Evolutionary conservation across 2,113 vertebrate species (phyloP).

Genomic region (Monarcha castaneiventris): DNA sequence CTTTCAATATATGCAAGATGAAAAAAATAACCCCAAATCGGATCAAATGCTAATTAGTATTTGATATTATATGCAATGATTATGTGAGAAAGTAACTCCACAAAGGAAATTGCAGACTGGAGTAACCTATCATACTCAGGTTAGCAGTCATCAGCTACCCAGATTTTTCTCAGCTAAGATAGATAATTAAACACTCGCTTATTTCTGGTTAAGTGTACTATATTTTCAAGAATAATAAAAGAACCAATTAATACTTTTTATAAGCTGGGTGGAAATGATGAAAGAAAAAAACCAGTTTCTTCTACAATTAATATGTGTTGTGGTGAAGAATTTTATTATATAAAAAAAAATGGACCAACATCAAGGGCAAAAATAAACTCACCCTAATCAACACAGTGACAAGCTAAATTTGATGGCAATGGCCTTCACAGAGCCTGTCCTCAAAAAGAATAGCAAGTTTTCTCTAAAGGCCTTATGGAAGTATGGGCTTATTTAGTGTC

Average conservation of each 20-base stretch:
- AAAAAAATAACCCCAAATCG: neutral
- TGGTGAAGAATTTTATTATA: neutral
- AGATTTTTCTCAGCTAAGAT: neutral
- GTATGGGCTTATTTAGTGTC: neutral
- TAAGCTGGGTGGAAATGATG: neutral
- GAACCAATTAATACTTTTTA: neutral
- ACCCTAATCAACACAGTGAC: neutral
- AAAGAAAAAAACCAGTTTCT: neutral
- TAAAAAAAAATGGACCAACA: neutral
- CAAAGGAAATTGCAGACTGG: neutral
- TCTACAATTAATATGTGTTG: neutral
- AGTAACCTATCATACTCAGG: neutral
- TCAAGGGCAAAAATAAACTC: conserved; percentile 5
- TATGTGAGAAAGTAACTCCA: neutral
- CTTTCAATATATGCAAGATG: neutral
- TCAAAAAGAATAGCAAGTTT: neutral
- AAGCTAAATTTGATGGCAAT: neutral
- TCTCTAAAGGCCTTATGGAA: neutral
- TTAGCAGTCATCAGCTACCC: neutral
- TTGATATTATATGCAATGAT: neutral
- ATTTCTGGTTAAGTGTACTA: neutral
- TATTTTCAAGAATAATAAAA: neutral
- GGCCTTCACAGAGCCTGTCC: neutral
- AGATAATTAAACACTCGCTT: neutral
- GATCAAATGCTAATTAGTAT: neutral